phyloP scores from a whole-genome alignment of 2,113 vertebrate species.

The Malaclemys terrapin region DNA sequence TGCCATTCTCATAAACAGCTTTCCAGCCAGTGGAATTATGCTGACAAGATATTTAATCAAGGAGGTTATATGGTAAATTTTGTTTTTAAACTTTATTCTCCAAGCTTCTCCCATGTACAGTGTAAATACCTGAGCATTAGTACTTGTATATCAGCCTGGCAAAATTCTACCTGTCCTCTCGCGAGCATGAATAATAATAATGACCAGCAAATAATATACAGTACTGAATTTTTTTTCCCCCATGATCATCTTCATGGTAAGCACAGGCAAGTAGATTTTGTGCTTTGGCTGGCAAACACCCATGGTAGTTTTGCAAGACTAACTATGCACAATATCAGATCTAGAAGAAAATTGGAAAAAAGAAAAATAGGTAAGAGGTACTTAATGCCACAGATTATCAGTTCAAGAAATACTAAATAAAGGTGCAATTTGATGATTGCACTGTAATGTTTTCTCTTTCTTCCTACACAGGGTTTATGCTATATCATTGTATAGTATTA shows the following conservation, averaged over 20 bases:
- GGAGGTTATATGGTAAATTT: neutral
- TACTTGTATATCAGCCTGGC: neutral
- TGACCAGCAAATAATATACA: neutral
- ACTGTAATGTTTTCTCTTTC: neutral
- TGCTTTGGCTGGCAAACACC: neutral
- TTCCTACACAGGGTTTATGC: neutral
- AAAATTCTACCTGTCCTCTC: neutral
- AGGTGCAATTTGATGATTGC: neutral
- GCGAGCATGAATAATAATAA: neutral
- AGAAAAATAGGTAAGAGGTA: rapidly evolving
- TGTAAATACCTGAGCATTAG: neutral
- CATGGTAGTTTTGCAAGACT: neutral
- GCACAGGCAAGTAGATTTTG: neutral
- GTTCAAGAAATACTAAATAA: neutral
- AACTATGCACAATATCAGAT: neutral
- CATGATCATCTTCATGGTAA: neutral
- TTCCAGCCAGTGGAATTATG: neutral
- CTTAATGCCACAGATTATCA: neutral
- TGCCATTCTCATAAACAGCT: neutral
- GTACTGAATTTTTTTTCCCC: neutral
- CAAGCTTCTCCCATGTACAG: neutral
- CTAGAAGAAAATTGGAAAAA: rapidly evolving
- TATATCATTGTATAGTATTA: neutral
- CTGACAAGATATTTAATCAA: neutral
- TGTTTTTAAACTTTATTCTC: constrained; percentile 13